Evolutionary conservation across 92 coral and sea anemone genomes (phyloP), one percentile per base, ranked within the genome.

Genomic region (Blastomussa wellsi): DNA sequence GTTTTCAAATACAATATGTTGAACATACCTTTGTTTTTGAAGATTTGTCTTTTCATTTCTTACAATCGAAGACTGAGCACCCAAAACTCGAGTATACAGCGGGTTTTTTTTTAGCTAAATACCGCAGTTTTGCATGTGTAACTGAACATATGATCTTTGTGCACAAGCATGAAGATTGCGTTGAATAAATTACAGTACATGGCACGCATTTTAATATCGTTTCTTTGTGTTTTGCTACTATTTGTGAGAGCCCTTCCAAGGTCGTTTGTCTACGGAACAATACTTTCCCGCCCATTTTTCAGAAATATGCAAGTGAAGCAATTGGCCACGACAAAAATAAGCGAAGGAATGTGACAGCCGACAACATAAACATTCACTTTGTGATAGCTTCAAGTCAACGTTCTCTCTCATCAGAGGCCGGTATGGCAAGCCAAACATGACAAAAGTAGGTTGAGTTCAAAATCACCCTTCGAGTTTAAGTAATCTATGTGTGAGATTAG

Each of bases 101-200:
- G 31, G 41, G 19, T 53, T 28, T 70, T 53, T 28, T 70, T 52
- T 31, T 12, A 28, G 78, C 5, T 41, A 38, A 81, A 81, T 52
- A 19, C 65, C 35, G 19, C 22, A 7, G 53, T 37, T 49, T 16
- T 26, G 38, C n/a, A 71, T 52, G 38, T 53, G 38, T 53, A 12
- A 16, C 28, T 53, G 37, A 82, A 44, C 72, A 80, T 82, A 38
- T 70, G 78, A 52, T 53, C 78, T 49, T 14, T 38, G 78, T 65
- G 76, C 51, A 53, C 9, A 48, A 19, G 38, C 72, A 26, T 80
- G 70, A 70, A 82, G 37, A 82, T 38, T n/a, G 2, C 3, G 24
- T 53, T 51, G 86, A 82, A 82, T 82, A 82, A 37, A 82, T 82
- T 82, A 49, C n/a, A 52, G 78, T 53, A 41, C 13, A 17, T 39